Evolutionary conservation across 2,797 vertebrate species (phyloP).

Genomic region (Lemur catta): DNA sequence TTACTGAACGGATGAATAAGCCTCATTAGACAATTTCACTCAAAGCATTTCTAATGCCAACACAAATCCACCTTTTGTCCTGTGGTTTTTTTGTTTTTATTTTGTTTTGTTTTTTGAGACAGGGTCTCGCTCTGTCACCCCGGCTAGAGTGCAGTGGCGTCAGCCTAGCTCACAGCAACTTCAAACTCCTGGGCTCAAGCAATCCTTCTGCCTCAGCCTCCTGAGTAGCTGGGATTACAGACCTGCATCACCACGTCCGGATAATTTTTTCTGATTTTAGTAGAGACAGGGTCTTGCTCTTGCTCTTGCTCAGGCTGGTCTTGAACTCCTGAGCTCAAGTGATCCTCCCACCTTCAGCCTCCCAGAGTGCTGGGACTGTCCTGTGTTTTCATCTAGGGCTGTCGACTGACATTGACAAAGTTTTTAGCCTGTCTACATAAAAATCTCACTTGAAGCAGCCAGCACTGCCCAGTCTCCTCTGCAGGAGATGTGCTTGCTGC

Average conservation of each 20-base stretch:
- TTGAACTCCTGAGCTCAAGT: neutral
- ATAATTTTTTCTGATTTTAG: neutral
- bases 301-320: neutral
- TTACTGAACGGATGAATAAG: neutral
- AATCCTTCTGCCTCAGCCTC: neutral
- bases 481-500: neutral
- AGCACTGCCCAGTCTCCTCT: neutral
- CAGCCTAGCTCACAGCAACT: neutral
- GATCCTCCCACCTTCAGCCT: neutral
- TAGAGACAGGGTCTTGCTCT: neutral
- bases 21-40: neutral
- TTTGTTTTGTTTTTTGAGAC: neutral
- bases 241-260: rapidly evolving
- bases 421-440: neutral
- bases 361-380: neutral
- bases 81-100: neutral
- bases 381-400: neutral
- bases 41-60: neutral
- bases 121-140: no score
- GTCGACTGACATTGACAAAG: neutral
- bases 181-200: neutral
- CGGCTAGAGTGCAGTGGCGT: no score
- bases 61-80: neutral
- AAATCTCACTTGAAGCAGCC: neutral
- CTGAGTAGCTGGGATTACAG: neutral